Evolutionary conservation across 2,888 invertebrate genomes (phyloP), one percentile per base, ranked within the genome.

Genomic region (Flexamia atlantica): DNA sequence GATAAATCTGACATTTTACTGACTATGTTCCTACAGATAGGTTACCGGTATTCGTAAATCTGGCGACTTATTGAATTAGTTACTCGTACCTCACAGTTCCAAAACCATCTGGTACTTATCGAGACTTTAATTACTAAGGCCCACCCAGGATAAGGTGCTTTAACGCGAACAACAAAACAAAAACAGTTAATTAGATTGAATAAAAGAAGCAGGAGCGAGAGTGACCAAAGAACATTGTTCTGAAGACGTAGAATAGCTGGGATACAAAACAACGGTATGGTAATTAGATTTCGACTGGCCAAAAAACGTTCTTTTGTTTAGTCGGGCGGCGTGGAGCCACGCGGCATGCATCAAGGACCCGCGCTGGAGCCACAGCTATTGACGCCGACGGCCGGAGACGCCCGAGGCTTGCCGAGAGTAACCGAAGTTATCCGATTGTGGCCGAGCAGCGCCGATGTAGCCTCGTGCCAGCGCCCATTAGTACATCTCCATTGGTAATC

Each of bases 261-360:
- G 40, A 32, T 53, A 79, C 79, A 79, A 79, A 79, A 79, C 79
- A 79, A 28, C 79, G 36, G 74, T 40, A 76, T 76, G 42, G 79
- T 79, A 79, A 79, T 79, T 79, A 79, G 79, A 57, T 79, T 79
- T 79, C 57, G 79, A 57, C 57, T 79, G 79, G 79, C 76, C 76
- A 79, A 79, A 79, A 79, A 79, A 57, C 32, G 36, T 36, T 72
- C 79, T 36, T 79, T 79, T 79, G 79, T 79, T 32, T 30, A 3
- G 30, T 30, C 64, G 20, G 50, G 14, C 50, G 50, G 32, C 46
- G 46, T 5, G 42, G 79, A 53, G 53, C n/a, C 46, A 28, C 50
- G 79, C 50, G 79, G 79, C 57, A 32, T 46, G 76, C 76, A 76
- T 76, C 76, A 76, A 76, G 76, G 76, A 46, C 50, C 76, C 14